These are phyloP conservation scores for Machaerirhynchus nigripectus DNA, from an alignment of 2,113 vertebrate species.

Conservation along the genomic window DNA sequence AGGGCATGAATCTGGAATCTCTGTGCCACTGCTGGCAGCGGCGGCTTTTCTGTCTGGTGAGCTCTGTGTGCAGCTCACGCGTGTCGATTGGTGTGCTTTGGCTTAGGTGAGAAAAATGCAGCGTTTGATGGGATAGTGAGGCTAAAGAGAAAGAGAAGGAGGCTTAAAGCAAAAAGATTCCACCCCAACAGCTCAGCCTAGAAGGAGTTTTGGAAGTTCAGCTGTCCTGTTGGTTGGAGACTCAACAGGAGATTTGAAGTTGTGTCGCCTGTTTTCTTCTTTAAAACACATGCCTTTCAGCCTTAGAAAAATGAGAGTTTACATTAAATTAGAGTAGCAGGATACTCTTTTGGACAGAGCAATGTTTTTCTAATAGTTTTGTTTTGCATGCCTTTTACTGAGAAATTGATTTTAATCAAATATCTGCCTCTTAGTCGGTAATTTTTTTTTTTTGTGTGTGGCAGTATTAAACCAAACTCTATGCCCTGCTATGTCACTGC, in stretches of 20 bases:
- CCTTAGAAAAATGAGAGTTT: neutral
- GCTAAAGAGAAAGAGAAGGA: neutral
- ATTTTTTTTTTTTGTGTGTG: neutral
- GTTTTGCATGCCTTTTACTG: neutral
- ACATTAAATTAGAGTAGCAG: neutral
- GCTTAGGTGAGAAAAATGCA: neutral
- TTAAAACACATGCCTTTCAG: neutral
- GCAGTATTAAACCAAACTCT: neutral
- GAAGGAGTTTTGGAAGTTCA: neutral
- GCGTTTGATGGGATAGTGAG: neutral
- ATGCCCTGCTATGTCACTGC: rapidly evolving
- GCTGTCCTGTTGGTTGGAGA: neutral
- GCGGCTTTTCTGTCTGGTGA: neutral
- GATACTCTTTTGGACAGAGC: neutral
- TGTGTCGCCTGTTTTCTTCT: rapidly evolving
- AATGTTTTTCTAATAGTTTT: neutral
- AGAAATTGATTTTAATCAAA: neutral
- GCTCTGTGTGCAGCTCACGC: neutral
- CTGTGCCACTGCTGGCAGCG: neutral
- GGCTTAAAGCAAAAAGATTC: neutral
- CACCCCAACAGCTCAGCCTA: neutral
- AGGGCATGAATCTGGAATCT: neutral
- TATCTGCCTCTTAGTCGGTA: neutral
- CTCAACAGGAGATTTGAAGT: neutral
- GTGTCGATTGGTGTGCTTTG: rapidly evolving